Conservation (phyloP, 1,140 invertebrate genomes). For the Marisa cornuarietis region DNA sequence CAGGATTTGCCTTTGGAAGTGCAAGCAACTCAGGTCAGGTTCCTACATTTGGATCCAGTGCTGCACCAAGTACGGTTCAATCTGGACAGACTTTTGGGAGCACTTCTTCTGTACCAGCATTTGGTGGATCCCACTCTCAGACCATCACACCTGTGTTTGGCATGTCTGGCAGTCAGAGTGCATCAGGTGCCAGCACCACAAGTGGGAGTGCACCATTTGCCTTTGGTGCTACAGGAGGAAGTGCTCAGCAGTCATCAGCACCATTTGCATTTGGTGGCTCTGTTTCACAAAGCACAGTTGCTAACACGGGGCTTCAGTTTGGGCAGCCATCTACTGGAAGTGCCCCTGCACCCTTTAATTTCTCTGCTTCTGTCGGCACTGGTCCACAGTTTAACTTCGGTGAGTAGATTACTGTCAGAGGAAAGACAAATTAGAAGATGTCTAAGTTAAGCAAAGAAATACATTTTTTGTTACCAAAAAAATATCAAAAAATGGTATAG, state of each 20-base stretch:
- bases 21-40: neutral
- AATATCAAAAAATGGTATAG: too few species aligned
- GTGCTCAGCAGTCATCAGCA: neutral
- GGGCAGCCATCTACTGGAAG: slow-evolving; percentile 2
- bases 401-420: neutral
- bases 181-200: neutral
- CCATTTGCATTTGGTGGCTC: neutral
- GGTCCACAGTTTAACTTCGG: slow-evolving; percentile 14
- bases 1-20: slow-evolving; percentile 20
- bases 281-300: neutral
- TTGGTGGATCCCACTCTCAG: neutral
- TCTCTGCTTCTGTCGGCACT: neutral
- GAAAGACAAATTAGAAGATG: too few species aligned
- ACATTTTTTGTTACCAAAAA: too few species aligned
- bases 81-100: slow-evolving; percentile 4
- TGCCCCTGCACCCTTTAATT: slow-evolving; percentile 4
- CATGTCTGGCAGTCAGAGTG: neutral
- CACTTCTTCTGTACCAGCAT: neutral
- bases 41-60: slow-evolving; percentile 7
- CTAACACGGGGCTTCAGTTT: neutral
- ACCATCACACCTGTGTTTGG: neutral
- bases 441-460: too few species aligned
- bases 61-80: neutral
- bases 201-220: neutral
- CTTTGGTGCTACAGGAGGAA: neutral